Evolutionary conservation across 2,888 invertebrate species (phyloP), one percentile per base, ranked within the genome.

Genomic region (Epiblema foenella): DNA sequence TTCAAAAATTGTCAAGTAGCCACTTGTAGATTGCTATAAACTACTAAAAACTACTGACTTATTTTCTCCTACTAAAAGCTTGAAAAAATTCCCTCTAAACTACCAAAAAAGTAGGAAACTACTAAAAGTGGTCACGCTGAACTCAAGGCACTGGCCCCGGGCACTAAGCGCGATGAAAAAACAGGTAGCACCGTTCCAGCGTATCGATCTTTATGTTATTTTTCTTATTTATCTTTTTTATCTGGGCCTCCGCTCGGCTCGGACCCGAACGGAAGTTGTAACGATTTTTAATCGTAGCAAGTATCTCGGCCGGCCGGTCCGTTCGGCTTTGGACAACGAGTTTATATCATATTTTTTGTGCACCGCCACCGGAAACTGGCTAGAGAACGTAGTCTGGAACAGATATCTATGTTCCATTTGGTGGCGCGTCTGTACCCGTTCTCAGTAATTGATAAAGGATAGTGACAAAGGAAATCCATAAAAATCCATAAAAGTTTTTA

Each of bases 221-320:
- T 91, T 89, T 91, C 84, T 91, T 91, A 89, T 91, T 90, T 90
- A 88, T 90, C 87, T 91, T 93, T 90, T 93, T 91, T 91, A 91
- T 92, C 89, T 89, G 86, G 84, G 85, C 81, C 89, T 87, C 76
- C 85, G 87, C 87, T 85, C 78, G 88, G 80, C 89, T 88, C 85
- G 83, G 86, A 84, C 83, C 83, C 88, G 87, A 93, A 91, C 93
- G 93, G 93, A 93, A 92, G 93, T 92, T 92, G 92, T 91, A 91
- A 91, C 91, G 89, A 92, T 91, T 92, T 92, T 93, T 92, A 92
- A 93, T 93, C 92, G 91, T 86, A 85, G 84, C 89, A 87, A 90
- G 90, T 91, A 92, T 93, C 91, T 91, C 83, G 85, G 83, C 83
- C 83, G 88, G 86, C 85, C 87, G 83, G 89, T 89, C 85, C 84